A percentile compares a stretch with the other conserved stretches of the same genome.
phyloP scores from a whole-genome alignment of 1,140 invertebrate genomes.

The Lethocerus indicus region DNA sequence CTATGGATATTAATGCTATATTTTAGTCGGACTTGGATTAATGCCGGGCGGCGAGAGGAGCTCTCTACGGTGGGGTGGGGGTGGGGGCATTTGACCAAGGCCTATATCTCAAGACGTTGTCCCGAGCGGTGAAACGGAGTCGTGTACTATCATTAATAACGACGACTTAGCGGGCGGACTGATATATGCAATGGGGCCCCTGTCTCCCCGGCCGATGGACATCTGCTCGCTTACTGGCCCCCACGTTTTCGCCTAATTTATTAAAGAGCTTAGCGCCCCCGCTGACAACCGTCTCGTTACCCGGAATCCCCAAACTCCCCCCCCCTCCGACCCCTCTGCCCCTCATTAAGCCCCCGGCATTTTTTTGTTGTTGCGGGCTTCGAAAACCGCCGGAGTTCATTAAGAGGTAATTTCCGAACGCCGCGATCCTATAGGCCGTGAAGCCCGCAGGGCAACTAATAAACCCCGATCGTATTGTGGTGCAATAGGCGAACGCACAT shows the following conservation, averaged over 20 bases:
- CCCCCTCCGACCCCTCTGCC: too few species aligned
- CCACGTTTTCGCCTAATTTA: slow-evolving; percentile 12
- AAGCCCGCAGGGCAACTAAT: too few species aligned
- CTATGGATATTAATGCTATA: slow-evolving; percentile 16
- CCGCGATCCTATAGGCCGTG: too few species aligned
- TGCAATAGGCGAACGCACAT: too few species aligned
- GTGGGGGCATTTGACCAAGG: slow-evolving; percentile 11
- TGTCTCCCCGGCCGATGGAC: slow-evolving; percentile 9
- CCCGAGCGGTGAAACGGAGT: neutral
- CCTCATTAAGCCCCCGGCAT: too few species aligned
- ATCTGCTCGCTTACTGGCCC: slow-evolving; percentile 3
- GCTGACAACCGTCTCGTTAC: neutral
- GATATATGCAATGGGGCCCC: slow-evolving; percentile 14
- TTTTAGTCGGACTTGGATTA: slow-evolving; percentile 15
- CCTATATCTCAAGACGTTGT: slow-evolving; percentile 10
- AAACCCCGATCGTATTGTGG: too few species aligned
- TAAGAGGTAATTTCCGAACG: too few species aligned
- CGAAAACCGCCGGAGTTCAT: too few species aligned
- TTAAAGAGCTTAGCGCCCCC: slow-evolving; percentile 11
- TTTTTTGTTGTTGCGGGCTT: too few species aligned
- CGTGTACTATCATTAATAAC: slow-evolving; percentile 10
- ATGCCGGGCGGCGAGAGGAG: slow-evolving; percentile 6
- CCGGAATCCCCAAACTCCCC: neutral
- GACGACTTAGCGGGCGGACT: slow-evolving; percentile 7
- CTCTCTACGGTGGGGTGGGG: too few species aligned